Conservation (phyloP, 2,113 vertebrate species). For the Mormyrus iriodes region DNA sequence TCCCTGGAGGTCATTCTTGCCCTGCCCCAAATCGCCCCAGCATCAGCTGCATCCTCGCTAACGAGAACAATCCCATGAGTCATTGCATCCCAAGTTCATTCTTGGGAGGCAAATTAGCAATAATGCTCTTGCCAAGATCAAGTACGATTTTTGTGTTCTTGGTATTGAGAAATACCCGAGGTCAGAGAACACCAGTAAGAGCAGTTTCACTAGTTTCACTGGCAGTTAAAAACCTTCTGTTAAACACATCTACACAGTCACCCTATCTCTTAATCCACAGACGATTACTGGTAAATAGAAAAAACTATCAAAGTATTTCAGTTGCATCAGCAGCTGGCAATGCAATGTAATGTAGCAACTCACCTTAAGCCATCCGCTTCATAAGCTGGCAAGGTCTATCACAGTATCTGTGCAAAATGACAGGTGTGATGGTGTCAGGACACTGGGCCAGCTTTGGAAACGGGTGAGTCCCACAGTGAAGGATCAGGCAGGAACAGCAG, state of each 20-base stretch:
- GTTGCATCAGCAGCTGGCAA: neutral
- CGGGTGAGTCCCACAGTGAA: neutral
- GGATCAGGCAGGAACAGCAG: neutral
- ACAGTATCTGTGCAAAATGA: neutral
- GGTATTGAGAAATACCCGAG: neutral
- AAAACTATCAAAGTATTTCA: conserved; percentile 4
- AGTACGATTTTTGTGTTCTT: neutral
- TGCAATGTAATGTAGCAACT: neutral
- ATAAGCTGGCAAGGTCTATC: conserved; percentile 5
- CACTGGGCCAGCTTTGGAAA: neutral
- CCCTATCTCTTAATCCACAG: neutral
- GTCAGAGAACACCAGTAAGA: neutral
- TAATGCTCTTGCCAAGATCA: neutral
- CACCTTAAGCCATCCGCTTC: neutral
- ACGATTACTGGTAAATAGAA: neutral
- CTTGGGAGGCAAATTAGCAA: neutral
- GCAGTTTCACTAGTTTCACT: neutral
- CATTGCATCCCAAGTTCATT: neutral
- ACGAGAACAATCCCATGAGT: neutral
- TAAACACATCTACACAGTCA: neutral
- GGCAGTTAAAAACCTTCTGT: neutral
- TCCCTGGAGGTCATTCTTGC: neutral
- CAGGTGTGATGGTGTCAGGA: neutral
- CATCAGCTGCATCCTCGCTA: neutral
- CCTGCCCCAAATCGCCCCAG: neutral